Evolutionary conservation across 2,888 invertebrate species (phyloP).

Genomic region (Oligia strigilis): DNA sequence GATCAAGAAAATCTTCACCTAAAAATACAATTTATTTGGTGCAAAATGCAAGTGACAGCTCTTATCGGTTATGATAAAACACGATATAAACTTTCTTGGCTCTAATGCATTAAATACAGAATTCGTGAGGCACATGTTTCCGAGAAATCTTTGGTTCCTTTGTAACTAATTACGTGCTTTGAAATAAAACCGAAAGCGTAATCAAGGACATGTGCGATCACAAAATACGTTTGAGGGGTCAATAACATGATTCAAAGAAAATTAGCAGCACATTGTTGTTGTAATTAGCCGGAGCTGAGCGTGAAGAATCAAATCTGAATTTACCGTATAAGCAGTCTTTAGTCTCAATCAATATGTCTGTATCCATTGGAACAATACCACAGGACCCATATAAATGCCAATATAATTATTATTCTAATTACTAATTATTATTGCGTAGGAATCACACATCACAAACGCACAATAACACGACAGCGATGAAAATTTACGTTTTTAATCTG

Average conservation of each 20-base stretch:
- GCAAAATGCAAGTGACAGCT: slow-evolving; percentile 35
- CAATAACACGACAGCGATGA: slow-evolving; percentile 64
- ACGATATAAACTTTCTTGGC: slow-evolving; percentile 17
- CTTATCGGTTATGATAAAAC: slow-evolving; percentile 45
- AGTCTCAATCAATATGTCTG: slow-evolving; percentile 81
- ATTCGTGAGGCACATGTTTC: slow-evolving; percentile 5
- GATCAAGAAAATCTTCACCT: slow-evolving; percentile 87
- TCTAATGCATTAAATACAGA: slow-evolving; percentile 18
- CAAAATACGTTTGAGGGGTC: slow-evolving; percentile 72
- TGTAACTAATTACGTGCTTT: slow-evolving; percentile 30
- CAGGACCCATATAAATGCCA: slow-evolving; percentile 45
- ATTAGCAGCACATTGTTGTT: slow-evolving; percentile 75
- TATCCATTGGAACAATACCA: slow-evolving; percentile 84
- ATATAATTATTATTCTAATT: slow-evolving; percentile 36
- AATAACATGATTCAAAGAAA: slow-evolving; percentile 70
- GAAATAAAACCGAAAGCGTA: slow-evolving; percentile 72
- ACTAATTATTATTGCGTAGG: slow-evolving; percentile 50
- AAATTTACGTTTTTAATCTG: slow-evolving; percentile 52
- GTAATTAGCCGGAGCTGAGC: slow-evolving; percentile 69
- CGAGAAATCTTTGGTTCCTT: slow-evolving; percentile 35
- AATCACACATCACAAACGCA: slow-evolving; percentile 49
- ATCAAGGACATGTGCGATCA: slow-evolving; percentile 75
- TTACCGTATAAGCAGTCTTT: slow-evolving; percentile 86
- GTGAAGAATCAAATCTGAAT: slow-evolving; percentile 54
- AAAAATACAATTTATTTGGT: slow-evolving; percentile 58